Conservation (phyloP, 2,888 invertebrate genomes). For the Nymphalis polychloros region DNA sequence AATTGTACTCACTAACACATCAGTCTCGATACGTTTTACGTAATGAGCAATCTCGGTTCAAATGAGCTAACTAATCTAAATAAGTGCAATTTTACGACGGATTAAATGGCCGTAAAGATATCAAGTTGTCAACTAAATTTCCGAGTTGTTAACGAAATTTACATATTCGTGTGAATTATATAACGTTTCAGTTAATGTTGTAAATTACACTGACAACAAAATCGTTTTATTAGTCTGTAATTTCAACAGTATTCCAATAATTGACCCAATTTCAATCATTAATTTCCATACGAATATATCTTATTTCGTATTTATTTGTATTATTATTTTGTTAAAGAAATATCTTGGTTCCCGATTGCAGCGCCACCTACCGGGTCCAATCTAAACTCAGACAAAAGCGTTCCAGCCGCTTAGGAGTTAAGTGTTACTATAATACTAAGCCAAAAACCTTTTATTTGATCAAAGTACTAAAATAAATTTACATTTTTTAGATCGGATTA, state of each 20-base stretch:
- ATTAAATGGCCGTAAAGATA: conserved; percentile 31
- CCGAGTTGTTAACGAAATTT: conserved; percentile 10
- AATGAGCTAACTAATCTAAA: conserved; percentile 23
- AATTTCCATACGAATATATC: no score
- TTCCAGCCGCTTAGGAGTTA: no score
- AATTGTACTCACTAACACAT: neutral
- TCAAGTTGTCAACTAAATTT: conserved; percentile 7
- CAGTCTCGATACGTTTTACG: neutral
- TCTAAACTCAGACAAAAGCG: no score
- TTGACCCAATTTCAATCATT: no score
- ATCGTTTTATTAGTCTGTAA: conserved; percentile 1
- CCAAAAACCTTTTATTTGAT: no score
- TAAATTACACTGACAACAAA: conserved; percentile 9
- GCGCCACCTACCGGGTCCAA: no score
- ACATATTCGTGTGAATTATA: conserved; percentile 10
- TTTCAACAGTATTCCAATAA: neutral
- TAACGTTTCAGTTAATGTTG: neutral
- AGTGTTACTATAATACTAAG: no score
- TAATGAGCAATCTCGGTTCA: neutral
- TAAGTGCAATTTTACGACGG: conserved; percentile 34
- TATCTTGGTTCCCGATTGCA: no score
- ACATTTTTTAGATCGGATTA: no score
- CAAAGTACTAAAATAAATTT: no score
- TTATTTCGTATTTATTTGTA: no score
- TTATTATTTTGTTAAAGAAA: no score